Base-by-base conservation (phyloP, 2,888 invertebrate genomes). In the Frankliniella fusca region DNA sequence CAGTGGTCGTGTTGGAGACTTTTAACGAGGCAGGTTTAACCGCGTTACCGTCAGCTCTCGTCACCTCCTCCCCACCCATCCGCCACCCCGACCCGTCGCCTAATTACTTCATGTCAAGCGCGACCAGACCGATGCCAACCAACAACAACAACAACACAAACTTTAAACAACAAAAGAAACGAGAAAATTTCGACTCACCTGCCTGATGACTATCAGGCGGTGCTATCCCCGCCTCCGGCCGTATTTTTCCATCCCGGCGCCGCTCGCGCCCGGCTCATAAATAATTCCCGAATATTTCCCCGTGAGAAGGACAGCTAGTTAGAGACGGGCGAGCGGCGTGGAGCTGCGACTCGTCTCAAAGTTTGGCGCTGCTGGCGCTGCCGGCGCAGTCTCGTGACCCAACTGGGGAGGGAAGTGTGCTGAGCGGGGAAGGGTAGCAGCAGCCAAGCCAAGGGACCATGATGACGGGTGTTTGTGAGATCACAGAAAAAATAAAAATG, bases 221-320 rank as follows among this genome's bases (percentile, higher is more conserved):
- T 38, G 5, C 38, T 38, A 38, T 38, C 38, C 38, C 38, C 38
- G 38, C 38, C 38, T 38, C 38, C 38, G 38, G 38, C 38, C 5
- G 38, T 38, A 54, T 20, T 54, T 54, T 54, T 54, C 20, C 15
- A 54, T 54, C 20, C 15, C 15, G 54, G 15, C 54, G 5, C 70
- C 27, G 11, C 70, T n/a, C 65, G n/a, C 11, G 70, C 11, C 70
- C 70, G 11, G 9, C 70, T 76, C 70, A 76, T 76, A 76, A 23
- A 76, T 76, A 76, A 76, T 76, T 23, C 70, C 70, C 23, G 70
- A 27, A 27, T 27, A 76, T 76, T 76, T 76, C 23, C 38, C 1
- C 70, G 70, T 12, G 23, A 23, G 70, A 76, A 76, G 27, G 70
- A 27, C 70, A 27, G 70, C 70, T 76, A 76, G 70, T 76, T 76